Base-by-base conservation (phyloP, 2,888 invertebrate genomes). In the Eurytoma adleriae region DNA sequence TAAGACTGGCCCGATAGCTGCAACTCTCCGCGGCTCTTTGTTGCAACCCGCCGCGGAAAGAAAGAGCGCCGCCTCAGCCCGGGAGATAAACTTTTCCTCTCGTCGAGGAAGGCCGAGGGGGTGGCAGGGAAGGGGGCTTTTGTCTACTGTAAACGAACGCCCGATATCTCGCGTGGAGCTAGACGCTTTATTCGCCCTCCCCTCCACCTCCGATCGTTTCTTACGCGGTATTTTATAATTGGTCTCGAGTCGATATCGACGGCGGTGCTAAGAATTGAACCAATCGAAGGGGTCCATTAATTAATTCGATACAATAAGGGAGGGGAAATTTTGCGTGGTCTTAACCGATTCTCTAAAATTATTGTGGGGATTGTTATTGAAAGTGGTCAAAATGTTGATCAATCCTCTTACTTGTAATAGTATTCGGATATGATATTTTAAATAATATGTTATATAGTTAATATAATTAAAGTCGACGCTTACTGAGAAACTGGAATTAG, bases 1-100 rank as follows among this genome's bases (percentile, higher is more conserved):
- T 90, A 90, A 90, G 89, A 90, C 88, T 89, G 87, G 86, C 85
- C 86, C 87, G 88, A 90, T 90, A 90, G 88, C 88, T 88, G 88
- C 87, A 72, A 68, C 75, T 81, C 78, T 77, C 40, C 68, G 86
- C 85, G 85, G 86, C 79, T 87, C 89, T 90, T 90, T 90, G 90
- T 90, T 88, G 87, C 86, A 81, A 84, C 85, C 59, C 64, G 54
- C 75, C 13, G 40, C 57, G 18, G 59, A 52, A 50, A 5, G 30
- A 50, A 27, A 71, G 59, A 71, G 50, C 18, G 71, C 61, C 20
- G 57, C 57, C 76, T 68, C 80, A 73, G 84, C 72, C 80, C 67
- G 72, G 78, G 76, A 70, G 80, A 80, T 70, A 61, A 79, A 77
- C 56, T 77, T 77, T 77, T 77, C 64, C 57, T 70, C 69, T 50